Evolutionary conservation across 1,140 invertebrate genomes (phyloP).

Genomic region (Eubasilissa regina): DNA sequence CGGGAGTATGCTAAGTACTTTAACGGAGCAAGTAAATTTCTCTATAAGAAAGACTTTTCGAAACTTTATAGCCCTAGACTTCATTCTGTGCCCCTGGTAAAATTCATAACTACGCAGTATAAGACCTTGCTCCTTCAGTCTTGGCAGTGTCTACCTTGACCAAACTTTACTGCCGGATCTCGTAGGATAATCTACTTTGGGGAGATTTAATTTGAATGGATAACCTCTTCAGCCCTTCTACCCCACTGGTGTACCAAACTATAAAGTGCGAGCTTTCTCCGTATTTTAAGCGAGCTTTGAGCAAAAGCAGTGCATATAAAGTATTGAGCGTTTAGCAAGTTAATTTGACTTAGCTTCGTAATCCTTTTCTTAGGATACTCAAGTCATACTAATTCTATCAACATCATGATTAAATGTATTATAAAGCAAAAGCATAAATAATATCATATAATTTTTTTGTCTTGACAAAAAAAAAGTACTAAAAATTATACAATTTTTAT

Average conservation of each 20-base stretch:
- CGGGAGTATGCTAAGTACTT: background rate
- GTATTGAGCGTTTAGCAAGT: no score
- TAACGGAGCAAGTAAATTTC: slow-evolving; percentile 26
- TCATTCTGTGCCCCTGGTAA: slow-evolving; percentile 25
- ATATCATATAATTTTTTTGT: no score
- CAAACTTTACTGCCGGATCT: slow-evolving; percentile 57
- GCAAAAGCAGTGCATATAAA: slow-evolving; percentile 46
- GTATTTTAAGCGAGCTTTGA: slow-evolving; percentile 28
- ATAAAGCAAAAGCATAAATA: no score
- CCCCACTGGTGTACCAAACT: slow-evolving; percentile 27
- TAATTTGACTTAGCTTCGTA: background rate
- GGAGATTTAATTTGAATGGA: slow-evolving; percentile 60
- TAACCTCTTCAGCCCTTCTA: slow-evolving; percentile 53
- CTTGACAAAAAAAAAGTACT: no score
- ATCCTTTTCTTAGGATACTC: background rate
- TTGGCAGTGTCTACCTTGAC: slow-evolving; percentile 51
- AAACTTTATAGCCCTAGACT: slow-evolving; percentile 11
- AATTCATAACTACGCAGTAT: slow-evolving; percentile 48
- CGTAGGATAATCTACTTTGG: slow-evolving; percentile 59
- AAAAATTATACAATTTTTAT: no score
- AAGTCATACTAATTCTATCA: background rate
- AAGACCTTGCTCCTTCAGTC: slow-evolving; percentile 20
- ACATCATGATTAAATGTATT: background rate
- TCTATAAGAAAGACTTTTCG: background rate
- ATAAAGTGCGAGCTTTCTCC: slow-evolving; percentile 35